Evolutionary conservation across 2,888 invertebrate species (phyloP).

Genomic region (Dasypolia templi): DNA sequence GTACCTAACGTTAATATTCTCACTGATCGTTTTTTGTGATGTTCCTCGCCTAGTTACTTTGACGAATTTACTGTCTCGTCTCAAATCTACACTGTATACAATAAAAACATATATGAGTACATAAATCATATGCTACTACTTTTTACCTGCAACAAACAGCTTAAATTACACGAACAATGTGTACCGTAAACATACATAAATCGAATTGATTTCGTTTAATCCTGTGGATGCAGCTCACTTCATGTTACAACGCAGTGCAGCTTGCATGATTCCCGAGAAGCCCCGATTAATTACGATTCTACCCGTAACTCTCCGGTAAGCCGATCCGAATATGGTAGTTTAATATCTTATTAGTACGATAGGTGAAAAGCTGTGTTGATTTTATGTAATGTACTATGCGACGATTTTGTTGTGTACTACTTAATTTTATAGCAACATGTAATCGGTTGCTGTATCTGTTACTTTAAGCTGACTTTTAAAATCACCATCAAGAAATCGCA

Average conservation of each 20-base stretch:
- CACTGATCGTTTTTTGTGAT: not conserved
- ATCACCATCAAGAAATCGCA: too few relatives aligned
- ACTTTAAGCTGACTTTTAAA: too few relatives aligned
- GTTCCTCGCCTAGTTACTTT: not conserved
- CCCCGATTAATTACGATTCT: slow-evolving; percentile 32
- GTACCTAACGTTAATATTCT: not conserved
- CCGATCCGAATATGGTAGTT: not conserved
- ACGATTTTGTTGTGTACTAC: not conserved
- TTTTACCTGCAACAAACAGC: not conserved
- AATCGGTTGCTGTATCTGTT: too few relatives aligned
- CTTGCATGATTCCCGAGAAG: not conserved
- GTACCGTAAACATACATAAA: not conserved
- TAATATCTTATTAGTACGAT: not conserved
- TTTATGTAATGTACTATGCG: slow-evolving; percentile 3
- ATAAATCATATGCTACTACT: too few relatives aligned
- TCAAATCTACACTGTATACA: too few relatives aligned
- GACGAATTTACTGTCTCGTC: too few relatives aligned
- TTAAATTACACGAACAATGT: not conserved
- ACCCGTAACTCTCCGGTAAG: slow-evolving; percentile 14
- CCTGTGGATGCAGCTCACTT: not conserved
- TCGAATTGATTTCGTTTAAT: not conserved
- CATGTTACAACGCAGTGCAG: slow-evolving; percentile 12
- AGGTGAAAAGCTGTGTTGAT: not conserved
- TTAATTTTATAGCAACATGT: not conserved
- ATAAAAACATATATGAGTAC: too few relatives aligned